Percentiles rank a stretch among this genome's conserved stretches.
phyloP scores from a whole-genome alignment of 37 sponge, comb jelly and placozoan species.

The Agelas oroides region DNA sequence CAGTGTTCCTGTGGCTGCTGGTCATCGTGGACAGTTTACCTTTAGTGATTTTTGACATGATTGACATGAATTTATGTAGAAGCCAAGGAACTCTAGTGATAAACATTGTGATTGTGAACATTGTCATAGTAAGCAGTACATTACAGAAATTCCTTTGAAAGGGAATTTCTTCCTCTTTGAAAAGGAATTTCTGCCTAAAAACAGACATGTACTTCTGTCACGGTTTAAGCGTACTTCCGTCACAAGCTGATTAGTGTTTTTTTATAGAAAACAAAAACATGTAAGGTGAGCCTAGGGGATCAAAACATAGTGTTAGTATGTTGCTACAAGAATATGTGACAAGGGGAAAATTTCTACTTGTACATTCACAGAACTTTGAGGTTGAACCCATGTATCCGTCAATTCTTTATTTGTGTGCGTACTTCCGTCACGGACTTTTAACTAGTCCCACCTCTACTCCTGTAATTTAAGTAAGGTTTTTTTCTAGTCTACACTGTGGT shows the following conservation, averaged over 20 bases:
- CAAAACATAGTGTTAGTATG: conserved; percentile 3
- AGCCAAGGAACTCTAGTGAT: too few relatives aligned
- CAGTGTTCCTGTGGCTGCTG: conserved; percentile 12
- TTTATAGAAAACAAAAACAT: not conserved
- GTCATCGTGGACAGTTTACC: not conserved
- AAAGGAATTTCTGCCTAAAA: not conserved
- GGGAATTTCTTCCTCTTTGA: too few relatives aligned
- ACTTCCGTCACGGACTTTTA: conserved; percentile 19
- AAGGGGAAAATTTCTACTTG: conserved; percentile 1
- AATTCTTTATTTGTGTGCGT: conserved; percentile 14
- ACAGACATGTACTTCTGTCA: conserved; percentile 22
- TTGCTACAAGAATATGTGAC: not conserved
- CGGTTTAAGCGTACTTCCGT: conserved; percentile 12
- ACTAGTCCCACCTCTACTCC: not conserved
- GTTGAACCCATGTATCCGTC: conserved; percentile 16
- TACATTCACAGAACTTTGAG: not conserved
- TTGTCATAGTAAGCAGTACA: too few relatives aligned
- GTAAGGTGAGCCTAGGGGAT: not conserved
- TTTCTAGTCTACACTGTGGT: not conserved
- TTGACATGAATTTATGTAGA: too few relatives aligned
- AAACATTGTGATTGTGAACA: too few relatives aligned
- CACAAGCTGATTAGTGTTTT: conserved; percentile 26
- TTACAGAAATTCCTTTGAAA: too few relatives aligned
- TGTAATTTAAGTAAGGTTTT: conserved; percentile 3
- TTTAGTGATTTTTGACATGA: not conserved